Conservation (phyloP, 2,888 invertebrate species). For the Vandiemenella viatica region DNA sequence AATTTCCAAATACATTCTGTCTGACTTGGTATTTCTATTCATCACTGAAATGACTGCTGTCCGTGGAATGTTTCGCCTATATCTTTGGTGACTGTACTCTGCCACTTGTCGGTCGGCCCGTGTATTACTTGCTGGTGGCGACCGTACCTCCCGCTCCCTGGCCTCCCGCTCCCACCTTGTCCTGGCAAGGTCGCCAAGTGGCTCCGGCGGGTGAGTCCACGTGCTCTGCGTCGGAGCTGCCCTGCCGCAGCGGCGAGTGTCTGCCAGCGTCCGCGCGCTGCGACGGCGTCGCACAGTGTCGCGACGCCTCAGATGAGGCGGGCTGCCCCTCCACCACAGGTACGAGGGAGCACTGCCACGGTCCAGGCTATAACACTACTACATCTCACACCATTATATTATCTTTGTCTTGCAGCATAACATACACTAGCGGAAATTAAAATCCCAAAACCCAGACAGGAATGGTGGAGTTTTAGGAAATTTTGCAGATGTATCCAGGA, state of each 20-base stretch:
- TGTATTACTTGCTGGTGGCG: no score
- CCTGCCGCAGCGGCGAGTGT: conserved; percentile 43
- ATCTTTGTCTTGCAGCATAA: no score
- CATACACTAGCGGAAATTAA: no score
- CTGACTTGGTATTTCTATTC: not conserved
- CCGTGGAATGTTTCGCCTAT: no score
- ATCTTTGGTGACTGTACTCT: no score
- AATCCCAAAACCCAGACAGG: no score
- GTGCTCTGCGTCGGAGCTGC: conserved; percentile 18
- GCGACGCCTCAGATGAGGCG: conserved; percentile 39
- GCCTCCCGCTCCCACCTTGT: no score
- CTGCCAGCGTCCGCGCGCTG: conserved; percentile 39
- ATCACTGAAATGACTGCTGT: not conserved
- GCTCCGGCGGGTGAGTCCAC: not conserved
- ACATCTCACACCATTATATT: no score
- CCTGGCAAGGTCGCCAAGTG: not conserved
- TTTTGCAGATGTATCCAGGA: no score
- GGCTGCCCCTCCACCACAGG: conserved; percentile 28
- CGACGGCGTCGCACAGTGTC: conserved; percentile 42
- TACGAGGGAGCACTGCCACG: not conserved
- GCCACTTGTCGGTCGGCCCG: no score
- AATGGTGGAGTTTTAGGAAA: no score
- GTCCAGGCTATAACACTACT: not conserved
- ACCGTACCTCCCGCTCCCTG: no score
- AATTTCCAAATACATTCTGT: not conserved